Evolutionary conservation across 2,888 invertebrate species (phyloP).

Genomic region (Cantharis lateralis): DNA sequence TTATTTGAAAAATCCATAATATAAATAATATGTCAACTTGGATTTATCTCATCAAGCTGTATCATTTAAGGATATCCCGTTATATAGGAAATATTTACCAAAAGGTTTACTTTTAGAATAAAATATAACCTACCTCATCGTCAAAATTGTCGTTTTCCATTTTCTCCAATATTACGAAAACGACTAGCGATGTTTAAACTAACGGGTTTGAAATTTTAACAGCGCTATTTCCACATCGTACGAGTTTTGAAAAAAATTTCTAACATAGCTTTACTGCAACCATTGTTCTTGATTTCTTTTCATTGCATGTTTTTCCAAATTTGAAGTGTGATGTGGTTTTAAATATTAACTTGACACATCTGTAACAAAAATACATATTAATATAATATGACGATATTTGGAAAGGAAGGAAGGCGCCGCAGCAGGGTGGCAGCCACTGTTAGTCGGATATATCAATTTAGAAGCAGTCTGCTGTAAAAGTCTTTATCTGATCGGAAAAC

Average conservation of each 20-base stretch:
- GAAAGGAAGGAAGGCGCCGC: background rate
- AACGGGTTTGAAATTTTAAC: background rate
- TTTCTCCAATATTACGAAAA: slow-evolving; percentile 5
- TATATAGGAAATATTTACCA: background rate
- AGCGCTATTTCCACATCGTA: background rate
- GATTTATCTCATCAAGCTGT: background rate
- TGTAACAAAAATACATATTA: background rate
- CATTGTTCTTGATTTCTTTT: background rate
- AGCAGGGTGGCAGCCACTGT: background rate
- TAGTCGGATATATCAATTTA: background rate
- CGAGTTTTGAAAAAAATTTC: background rate
- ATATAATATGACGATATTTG: background rate
- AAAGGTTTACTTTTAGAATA: background rate
- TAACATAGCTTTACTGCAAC: background rate
- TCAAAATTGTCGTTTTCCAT: slow-evolving; percentile 47
- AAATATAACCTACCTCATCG: slow-evolving; percentile 42
- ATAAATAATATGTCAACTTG: background rate
- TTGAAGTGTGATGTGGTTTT: background rate
- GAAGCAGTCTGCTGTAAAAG: background rate
- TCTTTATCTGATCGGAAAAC: background rate
- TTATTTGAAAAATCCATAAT: no score
- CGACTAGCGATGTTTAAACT: slow-evolving; percentile 1
- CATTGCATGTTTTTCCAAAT: background rate
- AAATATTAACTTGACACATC: background rate
- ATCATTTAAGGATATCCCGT: background rate